Percentiles rank a stretch among this genome's conserved stretches.
phyloP scores from a whole-genome alignment of 2,888 invertebrate species.

The Lamellibrachia satsuma region DNA sequence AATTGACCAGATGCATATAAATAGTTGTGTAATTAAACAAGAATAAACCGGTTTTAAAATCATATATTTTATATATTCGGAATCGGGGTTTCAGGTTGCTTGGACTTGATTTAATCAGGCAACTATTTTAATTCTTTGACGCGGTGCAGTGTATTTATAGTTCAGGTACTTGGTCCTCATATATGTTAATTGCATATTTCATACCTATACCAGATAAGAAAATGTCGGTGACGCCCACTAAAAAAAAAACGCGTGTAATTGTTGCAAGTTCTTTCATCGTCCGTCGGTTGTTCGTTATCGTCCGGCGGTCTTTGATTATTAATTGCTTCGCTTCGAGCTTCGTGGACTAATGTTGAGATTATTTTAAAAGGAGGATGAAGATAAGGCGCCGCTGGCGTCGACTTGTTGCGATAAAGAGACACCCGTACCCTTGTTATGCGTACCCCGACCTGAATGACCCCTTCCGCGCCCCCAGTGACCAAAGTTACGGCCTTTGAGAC shows the following conservation, averaged over 20 bases:
- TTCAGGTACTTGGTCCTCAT: neutral
- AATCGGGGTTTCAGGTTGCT: neutral
- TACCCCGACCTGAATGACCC: neutral
- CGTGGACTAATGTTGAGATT: neutral
- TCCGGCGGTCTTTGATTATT: neutral
- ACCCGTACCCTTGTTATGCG: neutral
- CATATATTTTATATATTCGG: neutral
- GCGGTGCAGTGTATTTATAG: neutral
- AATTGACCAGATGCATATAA: neutral
- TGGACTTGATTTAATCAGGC: neutral
- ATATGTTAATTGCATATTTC: neutral
- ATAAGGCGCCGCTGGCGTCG: slow-evolving; percentile 1
- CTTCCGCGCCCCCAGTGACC: neutral
- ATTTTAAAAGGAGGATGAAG: neutral
- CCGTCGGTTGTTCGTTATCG: neutral
- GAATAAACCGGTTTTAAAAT: neutral
- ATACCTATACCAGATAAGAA: neutral
- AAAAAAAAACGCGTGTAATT: neutral
- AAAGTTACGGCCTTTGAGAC: neutral
- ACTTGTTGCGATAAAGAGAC: neutral
- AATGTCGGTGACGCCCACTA: neutral
- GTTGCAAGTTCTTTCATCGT: neutral
- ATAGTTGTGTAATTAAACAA: neutral
- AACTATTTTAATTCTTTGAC: neutral
- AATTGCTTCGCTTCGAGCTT: neutral